Percentiles rank a stretch among this genome's conserved stretches.
Conservation (phyloP, 2,797 vertebrate species). For the Ficedula albicollis region DNA sequence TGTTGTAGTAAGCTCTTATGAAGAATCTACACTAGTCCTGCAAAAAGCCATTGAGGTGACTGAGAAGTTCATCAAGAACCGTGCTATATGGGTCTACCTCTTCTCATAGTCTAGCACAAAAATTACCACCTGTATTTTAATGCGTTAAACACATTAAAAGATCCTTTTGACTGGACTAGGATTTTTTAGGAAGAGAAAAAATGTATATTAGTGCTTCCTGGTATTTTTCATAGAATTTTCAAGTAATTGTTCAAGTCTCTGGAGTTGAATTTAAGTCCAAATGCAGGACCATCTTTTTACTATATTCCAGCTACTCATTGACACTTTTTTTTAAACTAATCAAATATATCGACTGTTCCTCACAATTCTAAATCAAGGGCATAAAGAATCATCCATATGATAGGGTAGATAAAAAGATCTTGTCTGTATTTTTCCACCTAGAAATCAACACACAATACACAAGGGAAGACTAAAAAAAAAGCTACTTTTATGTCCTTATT, state of each 20-base stretch:
- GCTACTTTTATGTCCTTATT: neutral
- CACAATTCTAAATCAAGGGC: neutral
- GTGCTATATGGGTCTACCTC: neutral
- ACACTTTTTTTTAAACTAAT: neutral
- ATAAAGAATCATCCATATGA: neutral
- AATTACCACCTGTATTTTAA: neutral
- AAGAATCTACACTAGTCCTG: neutral
- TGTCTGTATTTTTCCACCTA: too few species aligned
- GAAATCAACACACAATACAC: neutral
- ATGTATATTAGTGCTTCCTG: neutral
- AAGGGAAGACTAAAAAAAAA: neutral
- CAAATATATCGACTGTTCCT: neutral
- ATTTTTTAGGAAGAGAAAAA: neutral
- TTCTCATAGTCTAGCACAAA: neutral
- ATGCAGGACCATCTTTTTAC: neutral
- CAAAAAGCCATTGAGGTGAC: neutral
- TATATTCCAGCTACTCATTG: neutral
- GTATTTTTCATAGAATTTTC: neutral
- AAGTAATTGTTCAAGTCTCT: neutral
- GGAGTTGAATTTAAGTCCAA: neutral
- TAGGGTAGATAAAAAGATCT: neutral
- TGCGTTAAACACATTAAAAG: neutral
- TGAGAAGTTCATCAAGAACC: neutral
- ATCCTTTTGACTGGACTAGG: neutral
- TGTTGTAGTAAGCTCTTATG: neutral